Conservation (phyloP, 2,888 invertebrate genomes). For the Lasius fuliginosus region DNA sequence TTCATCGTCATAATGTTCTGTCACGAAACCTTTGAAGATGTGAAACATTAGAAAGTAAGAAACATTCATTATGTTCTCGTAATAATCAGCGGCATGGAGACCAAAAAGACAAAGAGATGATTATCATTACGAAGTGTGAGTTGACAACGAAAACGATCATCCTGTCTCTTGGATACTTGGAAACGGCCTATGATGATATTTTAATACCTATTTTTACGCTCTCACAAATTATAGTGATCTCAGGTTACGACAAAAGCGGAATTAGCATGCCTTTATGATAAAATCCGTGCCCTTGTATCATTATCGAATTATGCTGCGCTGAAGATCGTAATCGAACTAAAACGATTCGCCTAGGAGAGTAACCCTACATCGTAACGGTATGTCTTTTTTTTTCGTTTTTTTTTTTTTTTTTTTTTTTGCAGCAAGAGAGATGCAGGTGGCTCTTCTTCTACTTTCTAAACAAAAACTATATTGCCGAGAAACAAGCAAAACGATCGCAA, state of each 20-base stretch:
- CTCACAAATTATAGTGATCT: constrained; percentile 82
- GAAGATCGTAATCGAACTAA: constrained; percentile 84
- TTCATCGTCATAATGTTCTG: neutral
- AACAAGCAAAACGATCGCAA: neutral
- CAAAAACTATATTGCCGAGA: neutral
- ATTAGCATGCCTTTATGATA: constrained; percentile 85
- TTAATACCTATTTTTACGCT: constrained; percentile 82
- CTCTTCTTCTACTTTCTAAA: constrained; percentile 17
- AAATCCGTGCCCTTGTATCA: constrained; percentile 82
- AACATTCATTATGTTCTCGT: constrained; percentile 11
- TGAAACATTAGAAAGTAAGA: constrained; percentile 12
- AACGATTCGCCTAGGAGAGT: constrained; percentile 80
- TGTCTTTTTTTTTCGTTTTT: constrained; percentile 62
- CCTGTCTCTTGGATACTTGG: constrained; percentile 59
- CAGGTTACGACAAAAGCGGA: constrained; percentile 81
- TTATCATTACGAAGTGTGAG: constrained; percentile 65
- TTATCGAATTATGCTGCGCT: constrained; percentile 85
- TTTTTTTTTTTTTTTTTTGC: constrained; percentile 62
- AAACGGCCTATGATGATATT: constrained; percentile 80
- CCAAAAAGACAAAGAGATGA: constrained; percentile 6
- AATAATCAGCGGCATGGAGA: neutral
- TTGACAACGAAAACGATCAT: constrained; percentile 66
- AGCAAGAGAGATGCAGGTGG: constrained; percentile 26
- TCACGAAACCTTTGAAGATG: neutral
- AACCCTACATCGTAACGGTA: constrained; percentile 76